phyloP scores from a whole-genome alignment of 1,140 invertebrate genomes.

The Ctenoplectra terminalis region DNA sequence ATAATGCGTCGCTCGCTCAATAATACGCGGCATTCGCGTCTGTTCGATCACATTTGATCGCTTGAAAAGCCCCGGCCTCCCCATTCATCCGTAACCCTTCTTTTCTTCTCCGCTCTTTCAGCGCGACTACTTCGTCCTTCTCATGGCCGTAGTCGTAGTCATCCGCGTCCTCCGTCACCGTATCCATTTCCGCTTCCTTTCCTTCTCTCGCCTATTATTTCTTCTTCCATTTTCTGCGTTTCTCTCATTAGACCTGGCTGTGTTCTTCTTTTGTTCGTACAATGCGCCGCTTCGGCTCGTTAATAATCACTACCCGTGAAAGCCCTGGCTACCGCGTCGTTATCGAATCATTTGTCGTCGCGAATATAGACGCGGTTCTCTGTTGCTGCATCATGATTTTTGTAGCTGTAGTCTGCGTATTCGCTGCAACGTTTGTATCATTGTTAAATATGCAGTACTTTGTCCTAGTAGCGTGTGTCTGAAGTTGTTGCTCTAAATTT shows the following conservation, averaged over 20 bases:
- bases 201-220: constrained; percentile 29
- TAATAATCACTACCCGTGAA: constrained; percentile 32
- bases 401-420: too few species aligned
- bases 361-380: not conserved
- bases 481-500: too few species aligned
- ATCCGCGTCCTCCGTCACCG: constrained; percentile 16
- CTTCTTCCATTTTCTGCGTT: not conserved
- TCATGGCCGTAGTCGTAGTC: not conserved
- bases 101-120: not conserved
- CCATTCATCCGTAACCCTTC: constrained; percentile 16
- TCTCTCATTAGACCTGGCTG: constrained; percentile 15
- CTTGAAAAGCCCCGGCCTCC: constrained; percentile 31
- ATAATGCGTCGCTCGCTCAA: constrained; percentile 73
- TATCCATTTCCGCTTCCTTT: constrained; percentile 45
- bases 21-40: constrained; percentile 69
- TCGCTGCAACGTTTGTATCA: not conserved
- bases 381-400: too few species aligned
- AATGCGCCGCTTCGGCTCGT: not conserved
- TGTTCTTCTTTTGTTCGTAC: constrained; percentile 18
- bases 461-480: too few species aligned
- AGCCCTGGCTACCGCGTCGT: not conserved
- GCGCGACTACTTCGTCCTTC: not conserved
- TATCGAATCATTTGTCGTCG: constrained; percentile 36
- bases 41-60: constrained; percentile 71
- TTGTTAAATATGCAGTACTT: not conserved